Evolutionary conservation across 2,888 invertebrate genomes (phyloP).

Genomic region (Aethes cnicana): DNA sequence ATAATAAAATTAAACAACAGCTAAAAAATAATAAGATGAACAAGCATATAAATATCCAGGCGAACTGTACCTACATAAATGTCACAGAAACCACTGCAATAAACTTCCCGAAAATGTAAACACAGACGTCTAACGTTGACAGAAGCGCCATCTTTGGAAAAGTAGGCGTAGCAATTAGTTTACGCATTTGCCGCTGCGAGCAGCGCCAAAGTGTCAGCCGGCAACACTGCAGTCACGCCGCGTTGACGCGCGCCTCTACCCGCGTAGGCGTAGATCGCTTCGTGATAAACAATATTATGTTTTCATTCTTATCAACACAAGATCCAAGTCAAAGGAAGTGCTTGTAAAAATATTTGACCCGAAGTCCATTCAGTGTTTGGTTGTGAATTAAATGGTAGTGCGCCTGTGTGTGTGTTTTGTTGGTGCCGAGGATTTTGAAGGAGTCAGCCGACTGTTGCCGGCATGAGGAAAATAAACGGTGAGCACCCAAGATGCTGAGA

Average conservation of each 20-base stretch:
- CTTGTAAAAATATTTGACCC: slow-evolving; percentile 37
- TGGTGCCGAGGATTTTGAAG: slow-evolving; percentile 76
- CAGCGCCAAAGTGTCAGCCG: slow-evolving; percentile 74
- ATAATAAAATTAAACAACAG: too few species aligned
- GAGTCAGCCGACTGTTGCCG: slow-evolving; percentile 70
- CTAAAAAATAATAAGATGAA: too few species aligned
- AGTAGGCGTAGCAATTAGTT: slow-evolving; percentile 44
- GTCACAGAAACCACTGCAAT: not conserved
- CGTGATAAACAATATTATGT: slow-evolving; percentile 69
- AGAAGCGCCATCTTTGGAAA: slow-evolving; percentile 60
- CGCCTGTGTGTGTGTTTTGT: slow-evolving; percentile 72
- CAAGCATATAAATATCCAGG: too few species aligned
- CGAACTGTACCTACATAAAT: too few species aligned
- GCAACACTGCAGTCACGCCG: slow-evolving; percentile 80
- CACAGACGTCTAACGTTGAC: slow-evolving; percentile 24
- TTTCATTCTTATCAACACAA: slow-evolving; percentile 66
- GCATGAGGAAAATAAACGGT: slow-evolving; percentile 81
- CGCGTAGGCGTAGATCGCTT: slow-evolving; percentile 75
- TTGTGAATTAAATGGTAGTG: slow-evolving; percentile 64
- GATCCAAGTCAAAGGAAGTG: slow-evolving; percentile 48
- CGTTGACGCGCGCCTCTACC: slow-evolving; percentile 78
- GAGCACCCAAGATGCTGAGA: slow-evolving; percentile 43
- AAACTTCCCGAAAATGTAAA: slow-evolving; percentile 19
- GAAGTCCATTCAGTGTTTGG: slow-evolving; percentile 49
- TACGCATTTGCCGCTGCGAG: slow-evolving; percentile 39